A percentile compares a stretch with the other conserved stretches of the same genome.
Evolutionary conservation across 2,888 invertebrate genomes (phyloP).

Genomic region (Epistrophella euchroma): DNA sequence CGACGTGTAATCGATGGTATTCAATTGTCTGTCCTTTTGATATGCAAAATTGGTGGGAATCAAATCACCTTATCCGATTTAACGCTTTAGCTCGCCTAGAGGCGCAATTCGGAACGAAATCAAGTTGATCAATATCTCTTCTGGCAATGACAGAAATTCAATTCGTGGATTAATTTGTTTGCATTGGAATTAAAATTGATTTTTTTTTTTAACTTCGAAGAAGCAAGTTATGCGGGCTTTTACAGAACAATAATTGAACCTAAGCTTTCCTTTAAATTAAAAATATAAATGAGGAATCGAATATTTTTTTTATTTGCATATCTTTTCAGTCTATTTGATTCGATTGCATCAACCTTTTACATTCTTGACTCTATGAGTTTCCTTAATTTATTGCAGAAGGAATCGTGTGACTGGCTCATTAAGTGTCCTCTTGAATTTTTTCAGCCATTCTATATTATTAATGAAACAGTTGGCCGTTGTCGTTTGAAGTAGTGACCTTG

Average conservation of each 20-base stretch:
- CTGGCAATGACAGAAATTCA: constrained; percentile 24
- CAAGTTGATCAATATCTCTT: constrained; percentile 6
- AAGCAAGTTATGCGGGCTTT: not conserved
- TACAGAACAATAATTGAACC: not conserved
- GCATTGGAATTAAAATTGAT: constrained; percentile 6
- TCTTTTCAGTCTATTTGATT: too few relatives aligned
- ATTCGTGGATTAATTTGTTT: not conserved
- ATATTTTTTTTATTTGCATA: too few relatives aligned
- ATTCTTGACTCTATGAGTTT: too few relatives aligned
- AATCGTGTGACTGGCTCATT: too few relatives aligned
- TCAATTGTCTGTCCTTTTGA: constrained; percentile 3
- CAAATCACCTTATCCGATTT: not conserved
- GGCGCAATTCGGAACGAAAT: constrained; percentile 11
- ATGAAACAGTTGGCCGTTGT: too few relatives aligned
- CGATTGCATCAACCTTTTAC: too few relatives aligned
- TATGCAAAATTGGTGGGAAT: constrained; percentile 4
- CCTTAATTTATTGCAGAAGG: too few relatives aligned
- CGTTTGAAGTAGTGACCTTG: too few relatives aligned
- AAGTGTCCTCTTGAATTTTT: too few relatives aligned
- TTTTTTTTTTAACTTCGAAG: not conserved
- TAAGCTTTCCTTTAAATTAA: not conserved
- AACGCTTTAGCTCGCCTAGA: not conserved
- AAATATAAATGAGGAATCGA: too few relatives aligned
- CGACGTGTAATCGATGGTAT: constrained; percentile 6
- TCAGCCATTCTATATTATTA: too few relatives aligned